Conservation (phyloP, 2,797 vertebrate genomes). For the Microchirus variegatus region DNA sequence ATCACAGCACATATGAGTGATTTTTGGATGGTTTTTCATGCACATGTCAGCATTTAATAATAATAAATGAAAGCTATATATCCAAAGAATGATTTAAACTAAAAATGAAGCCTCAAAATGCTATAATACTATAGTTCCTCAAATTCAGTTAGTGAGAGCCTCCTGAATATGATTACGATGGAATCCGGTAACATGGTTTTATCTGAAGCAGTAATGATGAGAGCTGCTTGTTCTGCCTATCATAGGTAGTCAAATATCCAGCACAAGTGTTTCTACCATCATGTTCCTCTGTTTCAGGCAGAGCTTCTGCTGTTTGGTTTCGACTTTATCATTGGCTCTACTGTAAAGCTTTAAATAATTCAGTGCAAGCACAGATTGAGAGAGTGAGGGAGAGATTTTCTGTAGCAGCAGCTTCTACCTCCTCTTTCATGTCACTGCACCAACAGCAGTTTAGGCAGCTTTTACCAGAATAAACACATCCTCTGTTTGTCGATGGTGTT, state of each 20-base stretch:
- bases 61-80: too few relatives aligned
- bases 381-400: constrained; percentile 43
- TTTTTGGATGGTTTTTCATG: too few relatives aligned
- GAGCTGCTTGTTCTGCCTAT: constrained; percentile 38
- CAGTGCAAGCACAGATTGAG: constrained; percentile 53
- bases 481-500: constrained; percentile 23
- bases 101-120: too few relatives aligned
- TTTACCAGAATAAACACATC: constrained; percentile 55
- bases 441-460: constrained; percentile 47
- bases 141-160: background rate
- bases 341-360: constrained; percentile 74
- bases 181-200: constrained; percentile 32
- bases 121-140: too few relatives aligned
- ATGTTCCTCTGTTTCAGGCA: constrained; percentile 44
- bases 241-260: constrained; percentile 50
- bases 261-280: constrained; percentile 39
- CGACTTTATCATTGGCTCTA: constrained; percentile 64
- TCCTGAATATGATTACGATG: constrained; percentile 4
- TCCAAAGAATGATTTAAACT: too few relatives aligned
- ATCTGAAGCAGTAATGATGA: constrained; percentile 27
- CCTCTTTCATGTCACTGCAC: constrained; percentile 56
- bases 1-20: too few relatives aligned
- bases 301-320: constrained; percentile 42
- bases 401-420: constrained; percentile 51
- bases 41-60: too few relatives aligned